Conservation (phyloP, 2,797 vertebrate species). For the Pipistrellus nathusii region DNA sequence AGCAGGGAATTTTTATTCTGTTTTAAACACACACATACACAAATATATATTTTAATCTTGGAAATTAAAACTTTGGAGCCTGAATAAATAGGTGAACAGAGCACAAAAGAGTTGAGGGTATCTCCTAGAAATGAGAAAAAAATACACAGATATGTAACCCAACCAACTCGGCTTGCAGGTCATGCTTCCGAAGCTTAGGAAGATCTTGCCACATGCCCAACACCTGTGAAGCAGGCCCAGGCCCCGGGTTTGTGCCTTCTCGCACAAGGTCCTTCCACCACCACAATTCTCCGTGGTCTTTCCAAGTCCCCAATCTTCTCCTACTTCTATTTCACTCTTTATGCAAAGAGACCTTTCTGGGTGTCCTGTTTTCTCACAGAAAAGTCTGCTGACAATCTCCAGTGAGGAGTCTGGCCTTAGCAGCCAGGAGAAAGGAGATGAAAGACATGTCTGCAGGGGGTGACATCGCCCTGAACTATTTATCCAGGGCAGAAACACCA, state of each 20-base stretch:
- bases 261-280: neutral
- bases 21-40: slow-evolving; percentile 7
- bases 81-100: neutral
- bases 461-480: neutral
- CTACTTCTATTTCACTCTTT: neutral
- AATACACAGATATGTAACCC: neutral
- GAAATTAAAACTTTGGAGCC: neutral
- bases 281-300: neutral
- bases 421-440: neutral
- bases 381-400: neutral
- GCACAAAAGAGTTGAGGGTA: neutral
- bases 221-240: neutral
- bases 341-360: neutral
- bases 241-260: neutral
- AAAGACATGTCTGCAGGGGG: neutral
- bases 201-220: neutral
- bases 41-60: neutral
- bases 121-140: neutral
- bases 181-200: neutral
- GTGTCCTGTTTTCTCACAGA: neutral
- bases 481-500: neutral
- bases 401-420: neutral
- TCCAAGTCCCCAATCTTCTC: neutral
- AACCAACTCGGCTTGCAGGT: neutral
- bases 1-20: neutral